A percentile compares a stretch with the other conserved stretches of the same genome.
phyloP scores from a whole-genome alignment of 2,888 invertebrate genomes.

The Eugnorisma glareosa region DNA sequence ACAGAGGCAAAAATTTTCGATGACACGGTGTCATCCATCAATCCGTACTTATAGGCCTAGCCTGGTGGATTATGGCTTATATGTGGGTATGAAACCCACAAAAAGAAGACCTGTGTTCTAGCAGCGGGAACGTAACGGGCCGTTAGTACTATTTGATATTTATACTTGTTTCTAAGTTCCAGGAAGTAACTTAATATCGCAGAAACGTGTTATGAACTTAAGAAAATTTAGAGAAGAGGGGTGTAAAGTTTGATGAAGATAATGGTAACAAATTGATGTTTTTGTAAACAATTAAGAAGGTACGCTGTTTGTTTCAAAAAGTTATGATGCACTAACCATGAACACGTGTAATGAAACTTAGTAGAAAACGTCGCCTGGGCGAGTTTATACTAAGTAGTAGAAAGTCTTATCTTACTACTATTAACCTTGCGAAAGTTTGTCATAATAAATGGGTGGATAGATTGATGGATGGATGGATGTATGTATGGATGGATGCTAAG shows the following conservation, averaged over 20 bases:
- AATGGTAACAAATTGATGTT: constrained; percentile 2
- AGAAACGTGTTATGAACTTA: constrained; percentile 18
- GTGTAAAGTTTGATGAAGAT: constrained; percentile 5
- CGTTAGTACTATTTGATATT: neutral
- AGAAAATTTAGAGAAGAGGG: neutral
- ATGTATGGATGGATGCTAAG: neutral
- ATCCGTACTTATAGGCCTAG: no score
- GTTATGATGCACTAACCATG: neutral
- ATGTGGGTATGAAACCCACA: no score
- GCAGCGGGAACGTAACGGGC: neutral
- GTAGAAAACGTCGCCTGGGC: no score
- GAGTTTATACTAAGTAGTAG: no score
- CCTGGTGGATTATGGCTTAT: no score
- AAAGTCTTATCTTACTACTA: no score
- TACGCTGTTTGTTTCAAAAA: constrained; percentile 1
- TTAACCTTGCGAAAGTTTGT: no score
- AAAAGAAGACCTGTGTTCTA: neutral
- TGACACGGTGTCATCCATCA: no score
- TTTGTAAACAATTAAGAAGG: neutral
- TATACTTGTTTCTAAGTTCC: constrained; percentile 33
- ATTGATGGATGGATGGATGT: no score
- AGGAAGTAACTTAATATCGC: constrained; percentile 6
- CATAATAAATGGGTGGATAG: no score
- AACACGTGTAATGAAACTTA: no score
- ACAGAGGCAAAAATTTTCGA: no score